phyloP scores from a whole-genome alignment of 2,888 invertebrate genomes.

The Volucella inflata region DNA sequence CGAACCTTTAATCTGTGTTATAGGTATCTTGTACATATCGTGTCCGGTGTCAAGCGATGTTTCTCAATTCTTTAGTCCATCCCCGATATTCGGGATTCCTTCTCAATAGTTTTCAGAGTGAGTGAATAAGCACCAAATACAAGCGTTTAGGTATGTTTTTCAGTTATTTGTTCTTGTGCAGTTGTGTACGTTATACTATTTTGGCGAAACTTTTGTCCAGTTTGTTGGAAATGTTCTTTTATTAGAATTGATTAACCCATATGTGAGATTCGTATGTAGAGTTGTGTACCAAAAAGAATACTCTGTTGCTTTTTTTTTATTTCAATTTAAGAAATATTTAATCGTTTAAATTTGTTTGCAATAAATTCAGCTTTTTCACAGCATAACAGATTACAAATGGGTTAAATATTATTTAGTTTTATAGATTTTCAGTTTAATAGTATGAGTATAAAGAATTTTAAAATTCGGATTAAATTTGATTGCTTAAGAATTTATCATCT shows the following conservation, averaged over 20 bases:
- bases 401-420: too few species aligned
- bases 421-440: too few species aligned
- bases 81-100: constrained; percentile 59
- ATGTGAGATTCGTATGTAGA: background rate
- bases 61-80: constrained; percentile 60
- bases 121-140: constrained; percentile 5
- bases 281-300: too few species aligned
- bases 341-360: too few species aligned
- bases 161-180: constrained; percentile 56
- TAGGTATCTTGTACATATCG: constrained; percentile 66
- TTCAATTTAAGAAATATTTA: too few species aligned
- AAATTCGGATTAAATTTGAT: too few species aligned
- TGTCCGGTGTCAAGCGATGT: constrained; percentile 59
- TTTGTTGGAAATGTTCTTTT: constrained; percentile 16
- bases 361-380: too few species aligned
- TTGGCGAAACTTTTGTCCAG: constrained; percentile 30
- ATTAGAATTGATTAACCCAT: constrained; percentile 9
- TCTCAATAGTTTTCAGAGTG: constrained; percentile 55
- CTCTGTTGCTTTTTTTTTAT: too few species aligned
- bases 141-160: constrained; percentile 54
- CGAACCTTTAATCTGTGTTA: constrained; percentile 60
- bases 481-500: too few species aligned
- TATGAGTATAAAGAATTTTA: too few species aligned
- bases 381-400: too few species aligned
- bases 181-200: constrained; percentile 52